phyloP scores from a whole-genome alignment of 2,113 vertebrate genomes.

The Xenotilapia longispinis region DNA sequence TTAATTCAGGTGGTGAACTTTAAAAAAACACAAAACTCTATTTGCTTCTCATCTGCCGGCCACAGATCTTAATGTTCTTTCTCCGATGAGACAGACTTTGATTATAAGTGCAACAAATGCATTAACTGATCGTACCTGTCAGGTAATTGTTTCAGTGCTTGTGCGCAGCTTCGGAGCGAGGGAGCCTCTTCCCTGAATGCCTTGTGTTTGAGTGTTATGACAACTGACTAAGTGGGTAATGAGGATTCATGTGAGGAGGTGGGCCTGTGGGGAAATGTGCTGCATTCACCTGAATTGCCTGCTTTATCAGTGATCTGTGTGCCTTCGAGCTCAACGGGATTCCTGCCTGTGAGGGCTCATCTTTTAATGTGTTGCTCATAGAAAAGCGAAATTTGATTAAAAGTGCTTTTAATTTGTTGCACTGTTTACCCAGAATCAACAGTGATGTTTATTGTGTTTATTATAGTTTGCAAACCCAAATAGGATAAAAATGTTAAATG shows the following conservation, averaged over 20 bases:
- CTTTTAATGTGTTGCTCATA: neutral
- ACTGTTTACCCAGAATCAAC: neutral
- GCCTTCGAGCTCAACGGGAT: neutral
- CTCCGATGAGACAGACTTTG: neutral
- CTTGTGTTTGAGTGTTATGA: neutral
- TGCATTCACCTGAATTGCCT: neutral
- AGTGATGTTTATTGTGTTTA: neutral
- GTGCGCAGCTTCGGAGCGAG: neutral
- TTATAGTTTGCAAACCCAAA: neutral
- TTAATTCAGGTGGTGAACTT: neutral
- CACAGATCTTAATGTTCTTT: neutral
- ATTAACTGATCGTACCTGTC: neutral
- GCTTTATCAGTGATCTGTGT: neutral
- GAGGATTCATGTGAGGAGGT: neutral
- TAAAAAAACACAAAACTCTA: neutral
- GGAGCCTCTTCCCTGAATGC: neutral
- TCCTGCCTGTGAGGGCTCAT: neutral
- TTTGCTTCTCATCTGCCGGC: neutral
- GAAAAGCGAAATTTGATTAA: neutral
- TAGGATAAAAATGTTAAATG: neutral
- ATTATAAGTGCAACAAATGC: neutral
- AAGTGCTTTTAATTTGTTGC: neutral
- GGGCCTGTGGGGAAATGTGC: neutral
- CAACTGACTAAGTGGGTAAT: neutral
- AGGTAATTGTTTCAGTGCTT: neutral